Evolutionary conservation across 2,113 vertebrate genomes (phyloP).

Genomic region (Lepisosteus oculatus): DNA sequence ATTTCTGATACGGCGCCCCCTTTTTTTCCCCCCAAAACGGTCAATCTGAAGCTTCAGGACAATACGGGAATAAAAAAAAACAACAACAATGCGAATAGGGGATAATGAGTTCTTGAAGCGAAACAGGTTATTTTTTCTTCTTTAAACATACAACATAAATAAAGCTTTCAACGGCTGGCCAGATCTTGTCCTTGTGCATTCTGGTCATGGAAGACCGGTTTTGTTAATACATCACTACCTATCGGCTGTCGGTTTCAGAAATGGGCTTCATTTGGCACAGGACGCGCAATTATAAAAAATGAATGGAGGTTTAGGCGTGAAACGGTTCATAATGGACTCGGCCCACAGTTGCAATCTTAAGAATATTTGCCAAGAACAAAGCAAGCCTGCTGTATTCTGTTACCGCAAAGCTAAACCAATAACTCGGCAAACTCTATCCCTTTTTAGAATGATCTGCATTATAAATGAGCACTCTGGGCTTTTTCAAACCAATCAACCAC

Average conservation of each 20-base stretch:
- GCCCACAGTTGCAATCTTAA: not conserved
- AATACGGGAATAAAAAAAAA: too few relatives aligned
- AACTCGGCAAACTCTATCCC: not conserved
- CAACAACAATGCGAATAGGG: not conserved
- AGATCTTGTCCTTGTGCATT: not conserved
- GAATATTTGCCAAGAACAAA: not conserved
- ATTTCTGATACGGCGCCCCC: not conserved
- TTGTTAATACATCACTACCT: not conserved
- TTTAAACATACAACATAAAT: not conserved
- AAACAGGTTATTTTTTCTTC: not conserved
- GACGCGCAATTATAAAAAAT: conserved; percentile 46
- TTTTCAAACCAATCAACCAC: conserved; percentile 3
- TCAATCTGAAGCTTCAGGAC: too few relatives aligned
- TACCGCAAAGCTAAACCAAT: not conserved
- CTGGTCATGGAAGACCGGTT: conserved; percentile 2
- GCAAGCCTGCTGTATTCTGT: not conserved
- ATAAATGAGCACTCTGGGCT: not conserved
- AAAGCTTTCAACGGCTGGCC: not conserved
- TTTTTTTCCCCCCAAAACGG: not conserved
- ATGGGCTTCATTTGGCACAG: conserved; percentile 38
- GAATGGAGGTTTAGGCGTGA: not conserved
- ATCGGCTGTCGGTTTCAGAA: not conserved
- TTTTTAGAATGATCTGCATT: not conserved
- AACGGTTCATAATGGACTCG: not conserved
- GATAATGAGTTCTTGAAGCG: not conserved